phyloP scores from a whole-genome alignment of 2,888 invertebrate genomes.

The Zootermopsis nevadensis region DNA sequence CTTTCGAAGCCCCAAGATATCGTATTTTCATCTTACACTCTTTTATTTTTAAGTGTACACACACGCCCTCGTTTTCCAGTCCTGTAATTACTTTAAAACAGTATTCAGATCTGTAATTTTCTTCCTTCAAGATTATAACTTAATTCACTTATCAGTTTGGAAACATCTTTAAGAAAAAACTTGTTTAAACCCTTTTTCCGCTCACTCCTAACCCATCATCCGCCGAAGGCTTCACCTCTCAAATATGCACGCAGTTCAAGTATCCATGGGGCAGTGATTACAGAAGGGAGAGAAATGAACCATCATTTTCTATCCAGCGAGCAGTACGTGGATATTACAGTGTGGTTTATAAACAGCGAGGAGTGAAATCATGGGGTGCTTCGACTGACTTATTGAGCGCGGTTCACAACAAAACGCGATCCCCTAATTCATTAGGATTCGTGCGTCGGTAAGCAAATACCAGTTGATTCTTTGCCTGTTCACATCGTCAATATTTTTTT shows the following conservation, averaged over 20 bases:
- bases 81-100: conserved; percentile 47
- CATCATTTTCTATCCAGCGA: neutral
- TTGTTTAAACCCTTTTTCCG: conserved; percentile 35
- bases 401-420: neutral
- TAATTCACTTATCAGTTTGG: conserved; percentile 51
- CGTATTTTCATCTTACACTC: neutral
- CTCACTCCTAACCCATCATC: conserved; percentile 13
- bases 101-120: conserved; percentile 47
- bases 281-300: neutral
- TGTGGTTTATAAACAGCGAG: too few species aligned
- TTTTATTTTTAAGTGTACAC: conserved; percentile 18
- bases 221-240: neutral
- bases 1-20: conserved; percentile 31
- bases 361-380: neutral
- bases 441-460: neutral
- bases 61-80: neutral
- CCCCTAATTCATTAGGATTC: neutral
- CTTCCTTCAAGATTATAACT: conserved; percentile 48
- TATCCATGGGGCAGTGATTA: conserved; percentile 37
- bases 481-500: too few species aligned
- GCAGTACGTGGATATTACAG: neutral
- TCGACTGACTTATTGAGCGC: neutral
- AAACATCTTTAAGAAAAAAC: conserved; percentile 31
- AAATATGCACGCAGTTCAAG: conserved; percentile 35
- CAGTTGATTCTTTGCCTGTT: too few species aligned